Evolutionary conservation across 2,888 invertebrate species (phyloP).

Genomic region (Parthenolecanium corni): DNA sequence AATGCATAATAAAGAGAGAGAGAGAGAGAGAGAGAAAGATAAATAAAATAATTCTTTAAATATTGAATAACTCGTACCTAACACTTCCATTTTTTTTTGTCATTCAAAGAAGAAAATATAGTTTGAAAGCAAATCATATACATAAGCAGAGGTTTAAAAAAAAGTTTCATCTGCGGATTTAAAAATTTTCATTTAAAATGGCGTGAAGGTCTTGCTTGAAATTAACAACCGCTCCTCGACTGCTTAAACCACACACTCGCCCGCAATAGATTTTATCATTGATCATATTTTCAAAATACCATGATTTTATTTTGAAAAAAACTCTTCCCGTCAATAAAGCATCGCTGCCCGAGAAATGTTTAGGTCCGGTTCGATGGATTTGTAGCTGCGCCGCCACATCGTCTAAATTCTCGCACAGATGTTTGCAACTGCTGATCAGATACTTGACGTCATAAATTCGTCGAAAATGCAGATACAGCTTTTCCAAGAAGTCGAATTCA

Average conservation of each 20-base stretch:
- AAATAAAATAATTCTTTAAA: too few relatives aligned
- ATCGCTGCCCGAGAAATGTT: constrained; percentile 98
- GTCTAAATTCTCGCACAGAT: constrained; percentile 94
- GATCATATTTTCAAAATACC: constrained; percentile 97
- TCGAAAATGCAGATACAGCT: constrained; percentile 86
- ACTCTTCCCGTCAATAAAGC: constrained; percentile 95
- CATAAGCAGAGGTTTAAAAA: too few relatives aligned
- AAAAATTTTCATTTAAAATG: constrained; percentile 19
- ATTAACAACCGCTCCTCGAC: constrained; percentile 14
- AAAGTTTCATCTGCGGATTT: neutral
- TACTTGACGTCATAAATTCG: constrained; percentile 98
- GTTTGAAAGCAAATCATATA: too few relatives aligned
- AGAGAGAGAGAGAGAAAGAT: too few relatives aligned
- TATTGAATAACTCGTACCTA: too few relatives aligned
- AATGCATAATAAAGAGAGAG: too few relatives aligned
- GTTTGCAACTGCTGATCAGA: constrained; percentile 97
- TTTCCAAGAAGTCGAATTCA: constrained; percentile 92
- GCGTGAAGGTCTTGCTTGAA: constrained; percentile 23
- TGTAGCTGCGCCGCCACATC: constrained; percentile 92
- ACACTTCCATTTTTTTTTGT: too few relatives aligned
- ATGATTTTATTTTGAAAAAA: constrained; percentile 99
- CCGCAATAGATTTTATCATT: constrained; percentile 94
- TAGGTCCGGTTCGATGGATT: constrained; percentile 83
- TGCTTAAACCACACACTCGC: constrained; percentile 52
- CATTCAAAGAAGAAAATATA: too few relatives aligned